Evolutionary conservation across 2,113 vertebrate species (phyloP).

Genomic region (Gasterosteus nipponicus): DNA sequence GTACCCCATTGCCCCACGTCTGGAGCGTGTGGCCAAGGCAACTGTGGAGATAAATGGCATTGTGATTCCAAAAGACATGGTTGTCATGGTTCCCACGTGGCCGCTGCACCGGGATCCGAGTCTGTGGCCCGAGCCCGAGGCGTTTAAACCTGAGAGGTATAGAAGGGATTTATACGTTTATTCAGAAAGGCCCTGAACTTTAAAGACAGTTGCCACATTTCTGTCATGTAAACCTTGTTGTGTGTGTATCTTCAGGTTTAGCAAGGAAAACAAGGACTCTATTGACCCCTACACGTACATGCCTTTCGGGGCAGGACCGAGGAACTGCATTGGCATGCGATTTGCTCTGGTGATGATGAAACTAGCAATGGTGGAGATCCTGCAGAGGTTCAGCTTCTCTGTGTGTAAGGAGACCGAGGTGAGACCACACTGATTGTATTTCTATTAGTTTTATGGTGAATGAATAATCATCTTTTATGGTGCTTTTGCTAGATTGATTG

Average conservation of each 20-base stretch:
- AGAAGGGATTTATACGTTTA: neutral
- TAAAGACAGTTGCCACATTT: neutral
- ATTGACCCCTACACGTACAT: conserved; percentile 81
- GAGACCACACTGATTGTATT: conserved; percentile 44
- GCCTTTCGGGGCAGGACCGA: conserved; percentile 85
- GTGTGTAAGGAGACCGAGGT: conserved; percentile 85
- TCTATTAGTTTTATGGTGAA: neutral
- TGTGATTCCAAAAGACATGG: conserved; percentile 79
- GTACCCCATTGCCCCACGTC: conserved; percentile 64
- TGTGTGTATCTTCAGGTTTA: conserved; percentile 75
- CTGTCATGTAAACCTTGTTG: neutral
- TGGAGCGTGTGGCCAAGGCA: conserved; percentile 86
- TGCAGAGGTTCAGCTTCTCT: conserved; percentile 83
- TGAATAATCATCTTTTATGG: neutral
- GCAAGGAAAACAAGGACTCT: conserved; percentile 76
- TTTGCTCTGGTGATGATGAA: conserved; percentile 84
- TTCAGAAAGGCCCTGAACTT: neutral
- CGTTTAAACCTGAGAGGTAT: conserved; percentile 85
- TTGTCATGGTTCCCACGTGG: conserved; percentile 73
- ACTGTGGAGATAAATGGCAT: conserved; percentile 81
- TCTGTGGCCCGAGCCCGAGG: conserved; percentile 81
- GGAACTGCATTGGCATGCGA: conserved; percentile 87
- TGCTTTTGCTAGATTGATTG: too few relatives aligned
- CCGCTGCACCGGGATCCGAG: conserved; percentile 69
- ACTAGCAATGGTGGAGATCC: conserved; percentile 72